Evolutionary conservation across 2,888 invertebrate genomes (phyloP).

Genomic region (Andrena flavipes): DNA sequence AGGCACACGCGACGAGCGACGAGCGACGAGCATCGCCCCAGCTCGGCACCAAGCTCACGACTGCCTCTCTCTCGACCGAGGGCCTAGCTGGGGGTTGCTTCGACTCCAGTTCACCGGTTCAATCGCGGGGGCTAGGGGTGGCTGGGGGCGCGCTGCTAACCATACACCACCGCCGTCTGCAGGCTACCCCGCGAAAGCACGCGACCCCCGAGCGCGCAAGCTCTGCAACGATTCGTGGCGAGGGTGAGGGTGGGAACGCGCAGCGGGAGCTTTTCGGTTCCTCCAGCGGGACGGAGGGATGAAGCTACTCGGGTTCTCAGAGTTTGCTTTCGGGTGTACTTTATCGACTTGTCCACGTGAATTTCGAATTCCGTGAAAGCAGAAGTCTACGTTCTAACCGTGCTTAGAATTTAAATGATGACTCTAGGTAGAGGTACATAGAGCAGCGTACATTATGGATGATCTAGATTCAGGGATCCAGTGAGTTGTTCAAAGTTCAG

Average conservation of each 20-base stretch:
- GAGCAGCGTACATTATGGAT: too few relatives aligned
- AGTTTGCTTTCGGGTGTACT: neutral
- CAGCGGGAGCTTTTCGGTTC: neutral
- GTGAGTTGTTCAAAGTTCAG: too few relatives aligned
- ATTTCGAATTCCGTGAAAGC: neutral
- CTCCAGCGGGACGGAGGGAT: neutral
- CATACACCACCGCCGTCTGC: slow-evolving; percentile 36
- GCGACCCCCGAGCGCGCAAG: slow-evolving; percentile 32
- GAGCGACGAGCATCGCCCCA: slow-evolving; percentile 73
- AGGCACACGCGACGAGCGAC: slow-evolving; percentile 64
- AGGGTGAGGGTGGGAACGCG: neutral
- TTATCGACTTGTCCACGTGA: neutral
- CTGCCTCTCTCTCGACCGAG: slow-evolving; percentile 69
- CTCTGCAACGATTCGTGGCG: neutral
- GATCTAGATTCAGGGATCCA: too few relatives aligned
- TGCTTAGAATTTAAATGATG: too few relatives aligned
- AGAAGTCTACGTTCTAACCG: too few relatives aligned
- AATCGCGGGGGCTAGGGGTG: slow-evolving; percentile 61
- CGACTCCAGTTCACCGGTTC: slow-evolving; percentile 70
- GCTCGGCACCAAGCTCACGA: slow-evolving; percentile 78
- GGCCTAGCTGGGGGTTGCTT: slow-evolving; percentile 67
- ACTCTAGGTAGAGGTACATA: too few relatives aligned
- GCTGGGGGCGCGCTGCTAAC: slow-evolving; percentile 35
- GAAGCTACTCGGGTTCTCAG: neutral
- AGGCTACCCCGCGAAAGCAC: neutral